These are phyloP conservation scores for Globodera ellingtonae DNA, from an alignment of 1,140 invertebrate genomes.

Conservation along the genomic window DNA sequence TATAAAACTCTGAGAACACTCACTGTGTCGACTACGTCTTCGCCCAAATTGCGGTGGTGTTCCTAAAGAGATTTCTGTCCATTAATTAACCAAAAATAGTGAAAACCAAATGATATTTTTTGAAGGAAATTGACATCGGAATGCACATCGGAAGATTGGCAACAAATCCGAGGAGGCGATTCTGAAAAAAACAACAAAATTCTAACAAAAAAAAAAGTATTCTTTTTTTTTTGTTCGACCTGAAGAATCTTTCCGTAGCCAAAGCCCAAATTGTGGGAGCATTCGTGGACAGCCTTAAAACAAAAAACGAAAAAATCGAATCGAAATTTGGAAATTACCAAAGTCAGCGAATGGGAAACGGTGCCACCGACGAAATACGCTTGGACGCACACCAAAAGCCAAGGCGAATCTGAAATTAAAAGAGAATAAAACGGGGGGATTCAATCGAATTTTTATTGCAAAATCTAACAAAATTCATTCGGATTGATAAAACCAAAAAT, in stretches of 20 bases:
- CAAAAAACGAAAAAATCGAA: background rate
- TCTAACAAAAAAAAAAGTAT: constrained; percentile 1
- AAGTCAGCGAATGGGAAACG: constrained; percentile 92
- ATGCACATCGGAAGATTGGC: constrained; percentile 95
- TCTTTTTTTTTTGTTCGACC: constrained; percentile 11
- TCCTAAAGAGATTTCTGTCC: constrained; percentile 68
- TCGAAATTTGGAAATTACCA: constrained; percentile 66
- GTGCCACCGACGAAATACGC: constrained; percentile 64
- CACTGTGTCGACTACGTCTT: constrained; percentile 84
- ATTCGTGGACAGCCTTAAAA: constrained; percentile 91
- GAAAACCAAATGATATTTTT: constrained; percentile 89
- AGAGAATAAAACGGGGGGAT: background rate
- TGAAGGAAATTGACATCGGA: constrained; percentile 92
- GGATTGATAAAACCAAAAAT: no score
- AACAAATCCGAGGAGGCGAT: constrained; percentile 83
- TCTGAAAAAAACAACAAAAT: constrained; percentile 43
- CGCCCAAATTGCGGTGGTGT: constrained; percentile 81
- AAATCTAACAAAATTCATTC: no score
- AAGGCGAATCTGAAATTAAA: constrained; percentile 59
- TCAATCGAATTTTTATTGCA: no score
- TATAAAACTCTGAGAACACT: background rate
- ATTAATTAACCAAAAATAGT: constrained; percentile 68
- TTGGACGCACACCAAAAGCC: constrained; percentile 57
- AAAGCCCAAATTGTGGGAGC: constrained; percentile 94
- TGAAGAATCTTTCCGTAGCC: constrained; percentile 78